phyloP scores from a whole-genome alignment of 1,140 invertebrate genomes.

The Belonocnema kinseyi region DNA sequence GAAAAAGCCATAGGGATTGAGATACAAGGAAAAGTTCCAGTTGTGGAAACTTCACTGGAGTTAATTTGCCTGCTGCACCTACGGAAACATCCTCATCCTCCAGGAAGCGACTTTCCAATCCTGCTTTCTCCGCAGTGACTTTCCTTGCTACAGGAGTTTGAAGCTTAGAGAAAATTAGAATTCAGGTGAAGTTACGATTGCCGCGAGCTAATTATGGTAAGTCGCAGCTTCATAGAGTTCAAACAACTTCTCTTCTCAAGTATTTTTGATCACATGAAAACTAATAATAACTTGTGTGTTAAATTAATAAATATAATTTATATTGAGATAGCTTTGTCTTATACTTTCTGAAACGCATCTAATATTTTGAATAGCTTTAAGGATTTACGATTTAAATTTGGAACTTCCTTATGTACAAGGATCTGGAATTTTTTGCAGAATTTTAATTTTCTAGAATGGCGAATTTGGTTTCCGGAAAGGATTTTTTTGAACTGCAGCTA shows the following conservation, averaged over 20 bases:
- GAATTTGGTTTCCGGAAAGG: no score
- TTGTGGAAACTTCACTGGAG: slow-evolving; percentile 52
- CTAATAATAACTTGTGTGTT: slow-evolving; percentile 40
- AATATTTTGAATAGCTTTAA: no score
- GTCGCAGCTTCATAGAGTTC: slow-evolving; percentile 18
- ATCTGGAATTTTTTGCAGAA: no score
- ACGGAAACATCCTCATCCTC: slow-evolving; percentile 51
- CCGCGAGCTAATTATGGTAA: slow-evolving; percentile 35
- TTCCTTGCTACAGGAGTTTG: slow-evolving; percentile 28
- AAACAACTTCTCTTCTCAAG: slow-evolving; percentile 37
- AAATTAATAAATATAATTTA: slow-evolving; percentile 23
- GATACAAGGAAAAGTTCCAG: slow-evolving; percentile 41
- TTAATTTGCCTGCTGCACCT: slow-evolving; percentile 53
- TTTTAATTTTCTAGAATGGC: no score
- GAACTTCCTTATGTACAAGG: no score
- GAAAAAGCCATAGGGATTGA: slow-evolving; percentile 39
- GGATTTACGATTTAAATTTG: no score
- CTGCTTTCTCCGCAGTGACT: slow-evolving; percentile 45
- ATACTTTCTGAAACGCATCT: no score
- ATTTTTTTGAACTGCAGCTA: no score
- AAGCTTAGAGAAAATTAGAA: slow-evolving; percentile 28
- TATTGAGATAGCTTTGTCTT: no score
- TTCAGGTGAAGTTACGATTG: slow-evolving; percentile 24
- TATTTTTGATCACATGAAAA: slow-evolving; percentile 39
- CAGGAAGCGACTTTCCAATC: slow-evolving; percentile 53